A percentile compares a stretch with the other conserved stretches of the same genome.
These are phyloP conservation scores for Lerista edwardsae DNA, from an alignment of 2,797 vertebrate species.

Conservation along the genomic window DNA sequence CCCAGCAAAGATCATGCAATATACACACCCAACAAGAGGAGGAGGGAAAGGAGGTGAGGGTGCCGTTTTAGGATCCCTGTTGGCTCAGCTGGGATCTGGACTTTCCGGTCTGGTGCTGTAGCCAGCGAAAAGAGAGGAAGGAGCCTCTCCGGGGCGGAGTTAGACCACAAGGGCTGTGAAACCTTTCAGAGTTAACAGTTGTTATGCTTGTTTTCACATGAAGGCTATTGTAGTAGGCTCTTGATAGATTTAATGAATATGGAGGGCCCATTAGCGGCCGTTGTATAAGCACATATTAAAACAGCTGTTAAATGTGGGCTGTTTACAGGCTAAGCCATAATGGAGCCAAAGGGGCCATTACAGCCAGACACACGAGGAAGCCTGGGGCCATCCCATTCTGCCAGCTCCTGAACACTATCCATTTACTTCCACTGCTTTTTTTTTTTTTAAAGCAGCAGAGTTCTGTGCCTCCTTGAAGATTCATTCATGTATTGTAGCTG, in stretches of 20 bases:
- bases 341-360: conserved; percentile 44
- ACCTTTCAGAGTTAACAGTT: conserved; percentile 14
- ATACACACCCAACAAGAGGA: neutral
- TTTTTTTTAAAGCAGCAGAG: too few relatives aligned
- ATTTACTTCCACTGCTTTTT: conserved; percentile 19
- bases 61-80: neutral
- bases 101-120: neutral
- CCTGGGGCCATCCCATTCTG: conserved; percentile 42
- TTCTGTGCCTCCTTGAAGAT: neutral
- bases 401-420: neutral
- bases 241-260: conserved; percentile 33
- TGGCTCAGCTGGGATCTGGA: neutral
- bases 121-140: neutral
- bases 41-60: neutral
- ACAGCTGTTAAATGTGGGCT: conserved; percentile 11
- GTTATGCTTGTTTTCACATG: conserved; percentile 22
- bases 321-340: conserved; percentile 47
- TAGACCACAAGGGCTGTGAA: neutral
- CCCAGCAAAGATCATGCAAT: neutral
- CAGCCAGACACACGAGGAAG: conserved; percentile 39
- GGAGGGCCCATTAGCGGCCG: conserved; percentile 24
- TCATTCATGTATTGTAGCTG: neutral
- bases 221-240: neutral
- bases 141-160: neutral
- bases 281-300: conserved; percentile 31